Evolutionary conservation across 2,888 invertebrate species (phyloP), one percentile per base, ranked within the genome.

Genomic region (Temnothorax ravouxi): DNA sequence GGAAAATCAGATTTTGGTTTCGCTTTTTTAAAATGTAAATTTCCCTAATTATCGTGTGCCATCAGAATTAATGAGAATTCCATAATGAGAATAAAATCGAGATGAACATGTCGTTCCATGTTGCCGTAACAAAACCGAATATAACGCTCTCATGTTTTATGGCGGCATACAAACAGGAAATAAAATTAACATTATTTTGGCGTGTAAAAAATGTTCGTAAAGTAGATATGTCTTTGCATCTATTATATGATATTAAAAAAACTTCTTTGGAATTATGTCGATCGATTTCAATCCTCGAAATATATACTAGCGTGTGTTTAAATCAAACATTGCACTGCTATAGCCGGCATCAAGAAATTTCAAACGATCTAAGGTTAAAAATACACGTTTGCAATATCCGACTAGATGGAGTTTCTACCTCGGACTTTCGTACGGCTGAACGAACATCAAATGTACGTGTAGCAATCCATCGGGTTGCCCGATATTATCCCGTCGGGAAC

Each of bases 401-500:
- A 72, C 11, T 38, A 29, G 44, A 3, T 50, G 41, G 18, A 71
- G 59, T 59, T 72, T 79, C 34, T 47, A 38, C 56, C 47, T 62
- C 21, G 34, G n/a, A 56, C 44, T 44, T 61, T 38, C 50, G 41
- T 41, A 21, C 47, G 34, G 34, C 59, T 47, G 18, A 8, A 59
- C 38, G 50, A 38, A 67, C 44, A 44, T 79, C 74, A 59, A 80
- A 80, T 47, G 34, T 59, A 34, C 34, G n/a, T 41, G 13, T 21
- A 38, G 74, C 44, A 13, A 69, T 77, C 56, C 34, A 56, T 79
- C 34, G 44, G 21, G 41, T 13, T 54, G 44, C n/a, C 18, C 29
- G 67, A 80, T 80, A 80, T 72, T 72, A 72, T 59, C 59, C 47
- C 47, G 25, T 72, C 74, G 59, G 56, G 25, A 80, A 74, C 34